Conservation (phyloP, 2,797 vertebrate species). For the Parauchenoglanis punctatus region DNA sequence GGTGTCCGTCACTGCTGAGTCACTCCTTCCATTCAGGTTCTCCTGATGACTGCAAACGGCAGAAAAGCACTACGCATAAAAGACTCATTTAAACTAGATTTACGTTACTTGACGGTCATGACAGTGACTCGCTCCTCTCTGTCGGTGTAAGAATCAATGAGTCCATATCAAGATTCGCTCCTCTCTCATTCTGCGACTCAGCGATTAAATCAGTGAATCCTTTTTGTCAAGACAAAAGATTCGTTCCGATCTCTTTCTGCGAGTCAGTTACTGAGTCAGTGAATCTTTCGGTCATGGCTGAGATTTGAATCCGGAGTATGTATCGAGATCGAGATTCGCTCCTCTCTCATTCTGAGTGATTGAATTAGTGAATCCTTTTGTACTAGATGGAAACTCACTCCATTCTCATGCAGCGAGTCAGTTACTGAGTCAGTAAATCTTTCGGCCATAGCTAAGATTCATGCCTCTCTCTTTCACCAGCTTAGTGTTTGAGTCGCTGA, state of each 20-base stretch:
- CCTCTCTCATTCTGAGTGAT: too few species aligned
- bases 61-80: background rate
- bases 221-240: background rate
- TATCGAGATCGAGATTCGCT: background rate
- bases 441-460: background rate
- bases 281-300: background rate
- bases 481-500: background rate
- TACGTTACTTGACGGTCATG: background rate
- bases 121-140: background rate
- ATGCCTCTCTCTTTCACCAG: background rate
- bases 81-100: background rate
- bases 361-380: background rate
- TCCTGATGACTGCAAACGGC: background rate
- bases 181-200: too few species aligned
- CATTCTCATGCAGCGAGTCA: background rate
- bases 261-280: background rate
- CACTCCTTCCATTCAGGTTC: background rate
- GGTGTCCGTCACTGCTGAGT: background rate
- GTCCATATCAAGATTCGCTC: too few species aligned
- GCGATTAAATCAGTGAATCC: background rate
- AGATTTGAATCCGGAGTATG: background rate
- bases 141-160: background rate
- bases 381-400: background rate
- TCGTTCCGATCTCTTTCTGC: background rate
- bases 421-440: background rate